These are phyloP conservation scores for Mythimna albipuncta DNA, from an alignment of 2,888 invertebrate genomes.

Conservation along the genomic window DNA sequence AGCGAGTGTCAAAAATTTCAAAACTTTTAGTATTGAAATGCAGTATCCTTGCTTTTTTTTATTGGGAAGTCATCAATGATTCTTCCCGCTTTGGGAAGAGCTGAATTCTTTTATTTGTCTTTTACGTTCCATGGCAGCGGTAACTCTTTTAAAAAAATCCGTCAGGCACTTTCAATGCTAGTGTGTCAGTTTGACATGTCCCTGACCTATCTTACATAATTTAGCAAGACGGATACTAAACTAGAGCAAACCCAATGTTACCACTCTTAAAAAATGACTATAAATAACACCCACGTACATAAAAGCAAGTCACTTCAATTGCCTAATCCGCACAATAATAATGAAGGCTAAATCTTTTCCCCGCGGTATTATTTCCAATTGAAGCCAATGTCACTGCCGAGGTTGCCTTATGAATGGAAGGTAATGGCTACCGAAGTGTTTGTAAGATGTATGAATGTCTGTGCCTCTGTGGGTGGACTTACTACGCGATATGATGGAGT, in stretches of 20 bases:
- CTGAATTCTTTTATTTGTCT: too few species aligned
- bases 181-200: not conserved
- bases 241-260: slow-evolving; percentile 4
- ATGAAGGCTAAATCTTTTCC: slow-evolving; percentile 73
- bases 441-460: slow-evolving; percentile 10
- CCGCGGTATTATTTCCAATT: slow-evolving; percentile 70
- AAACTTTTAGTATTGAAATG: too few species aligned
- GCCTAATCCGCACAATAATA: slow-evolving; percentile 67
- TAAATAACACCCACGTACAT: slow-evolving; percentile 34
- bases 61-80: too few species aligned
- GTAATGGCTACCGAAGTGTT: slow-evolving; percentile 52
- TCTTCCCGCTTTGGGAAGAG: too few species aligned
- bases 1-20: too few species aligned
- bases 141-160: too few species aligned
- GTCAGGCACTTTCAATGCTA: too few species aligned
- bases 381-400: slow-evolving; percentile 76
- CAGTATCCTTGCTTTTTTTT: too few species aligned
- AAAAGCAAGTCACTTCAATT: slow-evolving; percentile 60
- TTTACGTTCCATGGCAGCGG: too few species aligned
- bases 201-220: slow-evolving; percentile 7
- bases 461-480: slow-evolving; percentile 26
- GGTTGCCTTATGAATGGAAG: slow-evolving; percentile 62
- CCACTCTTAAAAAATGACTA: slow-evolving; percentile 27
- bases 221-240: not conserved
- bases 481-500: slow-evolving; percentile 5